A percentile compares a stretch with the other conserved stretches of the same genome.
These are phyloP conservation scores for Lophura nycthemera DNA, from an alignment of 2,113 vertebrate genomes.

Conservation along the genomic window DNA sequence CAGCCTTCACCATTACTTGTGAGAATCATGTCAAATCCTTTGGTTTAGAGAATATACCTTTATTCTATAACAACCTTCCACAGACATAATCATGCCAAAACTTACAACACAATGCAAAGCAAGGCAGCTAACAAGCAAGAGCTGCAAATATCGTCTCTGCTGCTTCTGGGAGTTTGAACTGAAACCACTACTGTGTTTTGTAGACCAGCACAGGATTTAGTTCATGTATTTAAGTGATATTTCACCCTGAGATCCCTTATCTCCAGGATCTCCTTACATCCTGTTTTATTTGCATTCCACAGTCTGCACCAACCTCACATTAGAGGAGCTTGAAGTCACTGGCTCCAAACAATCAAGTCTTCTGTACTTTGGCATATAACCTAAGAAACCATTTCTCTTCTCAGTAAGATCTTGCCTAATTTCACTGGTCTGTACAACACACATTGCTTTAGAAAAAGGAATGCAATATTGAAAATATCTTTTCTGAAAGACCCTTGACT, in stretches of 20 bases:
- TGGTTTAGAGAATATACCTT: not conserved
- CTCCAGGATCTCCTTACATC: not conserved
- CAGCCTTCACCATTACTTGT: not conserved
- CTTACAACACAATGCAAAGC: not conserved
- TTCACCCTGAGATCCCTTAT: not conserved
- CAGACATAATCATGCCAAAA: not conserved
- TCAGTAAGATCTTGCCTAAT: not conserved
- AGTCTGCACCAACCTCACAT: not conserved
- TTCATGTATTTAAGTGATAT: not conserved
- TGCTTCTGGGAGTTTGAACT: not conserved
- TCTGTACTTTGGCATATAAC: not conserved
- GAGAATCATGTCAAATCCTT: not conserved
- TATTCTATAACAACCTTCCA: not conserved
- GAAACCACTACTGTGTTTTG: not conserved
- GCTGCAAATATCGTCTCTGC: not conserved
- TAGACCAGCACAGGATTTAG: not conserved
- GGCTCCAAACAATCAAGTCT: not conserved
- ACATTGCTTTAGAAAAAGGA: not conserved
- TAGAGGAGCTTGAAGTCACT: not conserved
- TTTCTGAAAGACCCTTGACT: not conserved
- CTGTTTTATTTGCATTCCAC: not conserved
- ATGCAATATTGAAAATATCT: not conserved
- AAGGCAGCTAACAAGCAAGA: not conserved
- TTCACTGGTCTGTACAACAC: not conserved
- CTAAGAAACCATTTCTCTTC: not conserved